phyloP scores from a whole-genome alignment of 2,113 vertebrate genomes.

The Trogon melanurus region DNA sequence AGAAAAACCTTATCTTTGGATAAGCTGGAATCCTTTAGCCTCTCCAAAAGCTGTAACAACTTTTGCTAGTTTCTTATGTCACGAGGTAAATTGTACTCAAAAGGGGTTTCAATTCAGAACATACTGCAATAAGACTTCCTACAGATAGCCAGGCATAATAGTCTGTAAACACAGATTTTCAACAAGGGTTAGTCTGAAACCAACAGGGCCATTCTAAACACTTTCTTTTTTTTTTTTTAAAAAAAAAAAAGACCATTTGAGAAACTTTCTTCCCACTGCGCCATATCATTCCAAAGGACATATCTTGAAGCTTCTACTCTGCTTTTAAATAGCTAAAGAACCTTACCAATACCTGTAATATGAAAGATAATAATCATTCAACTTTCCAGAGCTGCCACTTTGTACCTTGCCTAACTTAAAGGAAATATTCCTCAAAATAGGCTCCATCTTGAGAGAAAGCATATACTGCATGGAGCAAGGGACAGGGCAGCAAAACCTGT shows the following conservation, averaged over 20 bases:
- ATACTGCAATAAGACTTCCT: neutral
- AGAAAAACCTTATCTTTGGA: neutral
- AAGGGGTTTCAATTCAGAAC: neutral
- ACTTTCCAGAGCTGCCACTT: neutral
- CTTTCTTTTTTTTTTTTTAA: neutral
- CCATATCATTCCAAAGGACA: neutral
- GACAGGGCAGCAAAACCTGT: neutral
- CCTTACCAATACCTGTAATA: neutral
- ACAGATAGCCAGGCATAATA: neutral
- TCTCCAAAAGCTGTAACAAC: neutral
- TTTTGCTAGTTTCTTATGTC: neutral
- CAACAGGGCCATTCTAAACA: neutral
- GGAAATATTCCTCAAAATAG: neutral
- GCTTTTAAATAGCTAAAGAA: neutral
- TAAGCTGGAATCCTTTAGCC: neutral
- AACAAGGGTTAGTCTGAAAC: neutral
- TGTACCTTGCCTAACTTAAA: neutral
- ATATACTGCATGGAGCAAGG: accelerated
- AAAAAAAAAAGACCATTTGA: neutral
- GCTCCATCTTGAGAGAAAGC: neutral
- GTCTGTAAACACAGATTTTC: neutral
- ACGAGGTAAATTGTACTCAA: neutral
- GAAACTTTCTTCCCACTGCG: neutral
- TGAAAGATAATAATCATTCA: neutral
- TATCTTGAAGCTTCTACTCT: neutral